phyloP scores from a whole-genome alignment of 2,113 vertebrate genomes.

The Crotalus helleri region DNA sequence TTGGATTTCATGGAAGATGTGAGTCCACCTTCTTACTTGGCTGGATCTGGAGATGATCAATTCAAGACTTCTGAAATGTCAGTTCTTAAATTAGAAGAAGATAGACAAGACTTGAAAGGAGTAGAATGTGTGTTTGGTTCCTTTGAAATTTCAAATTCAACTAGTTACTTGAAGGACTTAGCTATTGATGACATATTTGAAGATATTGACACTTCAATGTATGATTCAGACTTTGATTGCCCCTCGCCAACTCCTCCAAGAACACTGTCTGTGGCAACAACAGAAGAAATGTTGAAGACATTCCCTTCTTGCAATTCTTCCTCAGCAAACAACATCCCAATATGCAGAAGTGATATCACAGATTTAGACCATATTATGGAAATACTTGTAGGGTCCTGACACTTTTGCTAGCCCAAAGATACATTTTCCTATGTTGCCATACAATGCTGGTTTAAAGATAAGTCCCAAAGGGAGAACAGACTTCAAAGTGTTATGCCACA shows the following conservation, averaged over 20 bases:
- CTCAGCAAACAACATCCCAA: conserved; percentile 70
- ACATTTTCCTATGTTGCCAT: conserved; percentile 52
- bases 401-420: conserved; percentile 57
- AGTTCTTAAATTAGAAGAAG: conserved; percentile 48
- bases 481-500: conserved; percentile 42
- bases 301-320: conserved; percentile 69
- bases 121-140: conserved; percentile 68
- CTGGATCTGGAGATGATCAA: conserved; percentile 63
- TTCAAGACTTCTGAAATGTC: conserved; percentile 60
- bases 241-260: conserved; percentile 64
- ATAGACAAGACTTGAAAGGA: conserved; percentile 63
- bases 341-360: conserved; percentile 79
- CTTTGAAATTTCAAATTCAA: conserved; percentile 77
- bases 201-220: conserved; percentile 88
- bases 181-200: conserved; percentile 85
- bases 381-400: conserved; percentile 81
- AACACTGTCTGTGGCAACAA: conserved; percentile 48
- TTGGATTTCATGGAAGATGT: conserved; percentile 69
- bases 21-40: conserved; percentile 64
- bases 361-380: conserved; percentile 90
- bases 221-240: conserved; percentile 78
- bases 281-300: conserved; percentile 73
- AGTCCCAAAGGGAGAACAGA: conserved; percentile 40
- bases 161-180: conserved; percentile 83
- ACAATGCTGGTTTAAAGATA: conserved; percentile 57